Conservation (phyloP, 2,797 vertebrate genomes). For the Gallirallus australis region DNA sequence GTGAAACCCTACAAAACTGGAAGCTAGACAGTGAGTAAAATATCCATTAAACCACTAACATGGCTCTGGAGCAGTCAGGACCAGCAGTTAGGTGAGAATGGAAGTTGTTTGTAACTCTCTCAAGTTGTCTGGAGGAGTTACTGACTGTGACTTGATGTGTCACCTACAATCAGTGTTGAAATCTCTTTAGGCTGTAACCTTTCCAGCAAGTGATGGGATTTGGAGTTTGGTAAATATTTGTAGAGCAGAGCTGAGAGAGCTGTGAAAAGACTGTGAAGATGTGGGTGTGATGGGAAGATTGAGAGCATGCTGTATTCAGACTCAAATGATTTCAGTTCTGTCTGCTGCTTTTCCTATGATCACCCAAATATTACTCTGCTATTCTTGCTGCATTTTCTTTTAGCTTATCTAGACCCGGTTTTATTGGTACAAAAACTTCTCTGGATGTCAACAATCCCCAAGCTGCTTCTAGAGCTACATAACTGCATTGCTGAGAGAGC, state of each 20-base stretch:
- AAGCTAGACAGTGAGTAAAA: not conserved
- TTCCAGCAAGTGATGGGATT: not conserved
- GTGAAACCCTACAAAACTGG: not conserved
- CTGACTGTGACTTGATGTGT: not conserved
- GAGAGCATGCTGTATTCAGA: not conserved
- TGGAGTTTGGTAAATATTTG: not conserved
- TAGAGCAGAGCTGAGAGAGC: not conserved
- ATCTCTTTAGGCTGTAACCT: not conserved
- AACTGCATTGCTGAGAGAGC: not conserved
- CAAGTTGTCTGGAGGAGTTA: not conserved
- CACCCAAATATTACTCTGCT: not conserved
- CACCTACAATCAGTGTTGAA: not conserved
- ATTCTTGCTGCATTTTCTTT: not conserved
- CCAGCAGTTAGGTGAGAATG: not conserved
- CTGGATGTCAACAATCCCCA: not conserved
- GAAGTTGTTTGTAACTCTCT: not conserved
- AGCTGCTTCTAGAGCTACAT: not conserved
- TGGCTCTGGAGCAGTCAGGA: not conserved
- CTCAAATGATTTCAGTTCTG: not conserved
- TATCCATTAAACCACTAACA: not conserved
- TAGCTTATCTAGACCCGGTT: not conserved
- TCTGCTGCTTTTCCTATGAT: not conserved
- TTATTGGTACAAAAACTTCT: not conserved
- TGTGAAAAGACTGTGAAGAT: not conserved
- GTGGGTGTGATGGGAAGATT: constrained; percentile 7